These are phyloP conservation scores for Podiceps cristatus DNA, from an alignment of 2,113 vertebrate genomes.

Conservation along the genomic window DNA sequence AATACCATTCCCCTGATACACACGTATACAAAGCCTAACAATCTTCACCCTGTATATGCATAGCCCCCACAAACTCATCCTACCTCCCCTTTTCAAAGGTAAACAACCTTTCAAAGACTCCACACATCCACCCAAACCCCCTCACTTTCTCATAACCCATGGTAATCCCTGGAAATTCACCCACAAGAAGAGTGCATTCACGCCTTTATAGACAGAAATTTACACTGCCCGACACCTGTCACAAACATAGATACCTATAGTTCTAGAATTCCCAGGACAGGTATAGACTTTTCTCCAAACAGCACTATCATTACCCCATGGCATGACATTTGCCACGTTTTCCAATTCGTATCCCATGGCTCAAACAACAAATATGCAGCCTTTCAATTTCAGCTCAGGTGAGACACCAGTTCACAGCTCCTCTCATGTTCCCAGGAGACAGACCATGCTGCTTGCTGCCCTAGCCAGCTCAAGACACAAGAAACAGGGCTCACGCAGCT, in stretches of 20 bases:
- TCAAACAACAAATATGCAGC: not conserved
- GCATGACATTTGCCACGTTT: not conserved
- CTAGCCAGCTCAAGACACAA: not conserved
- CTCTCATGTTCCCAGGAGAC: not conserved
- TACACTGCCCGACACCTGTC: not conserved
- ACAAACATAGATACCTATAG: not conserved
- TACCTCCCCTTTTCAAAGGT: rapidly evolving
- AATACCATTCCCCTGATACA: slow-evolving; percentile 38
- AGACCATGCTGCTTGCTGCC: rapidly evolving
- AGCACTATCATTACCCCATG: not conserved
- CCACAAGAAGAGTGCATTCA: not conserved
- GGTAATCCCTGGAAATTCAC: not conserved
- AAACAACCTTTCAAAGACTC: not conserved
- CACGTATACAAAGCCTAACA: not conserved
- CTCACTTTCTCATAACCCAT: not conserved
- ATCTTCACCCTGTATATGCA: not conserved
- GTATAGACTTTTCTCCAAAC: not conserved
- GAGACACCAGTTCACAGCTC: not conserved
- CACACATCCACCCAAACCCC: not conserved
- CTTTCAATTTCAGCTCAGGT: not conserved
- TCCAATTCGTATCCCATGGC: not conserved
- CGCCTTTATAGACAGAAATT: not conserved
- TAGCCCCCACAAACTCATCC: not conserved
- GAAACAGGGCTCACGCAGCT: not conserved
- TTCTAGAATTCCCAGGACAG: not conserved